A percentile compares a stretch with the other conserved stretches of the same genome.
These are phyloP conservation scores for Sesia apiformis DNA, from an alignment of 2,888 invertebrate genomes.

Conservation along the genomic window DNA sequence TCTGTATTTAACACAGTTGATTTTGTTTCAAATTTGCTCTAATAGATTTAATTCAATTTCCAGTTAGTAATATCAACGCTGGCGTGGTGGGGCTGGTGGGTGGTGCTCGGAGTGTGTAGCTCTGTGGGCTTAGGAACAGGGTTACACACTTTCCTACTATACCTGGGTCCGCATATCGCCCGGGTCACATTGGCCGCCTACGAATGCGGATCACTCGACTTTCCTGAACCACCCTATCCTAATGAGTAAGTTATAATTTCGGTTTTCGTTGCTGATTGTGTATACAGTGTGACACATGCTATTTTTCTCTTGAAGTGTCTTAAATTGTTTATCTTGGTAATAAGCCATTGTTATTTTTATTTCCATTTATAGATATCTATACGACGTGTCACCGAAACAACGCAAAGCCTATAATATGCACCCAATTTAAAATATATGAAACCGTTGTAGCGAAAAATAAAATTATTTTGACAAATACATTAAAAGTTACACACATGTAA, in stretches of 20 bases:
- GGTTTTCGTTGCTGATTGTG: too few relatives aligned
- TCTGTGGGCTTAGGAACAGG: slow-evolving; percentile 99
- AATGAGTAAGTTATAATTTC: slow-evolving; percentile 81
- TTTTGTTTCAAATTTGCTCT: too few relatives aligned
- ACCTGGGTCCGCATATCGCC: slow-evolving; percentile 99
- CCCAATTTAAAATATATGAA: too few relatives aligned
- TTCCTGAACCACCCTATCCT: slow-evolving; percentile 98
- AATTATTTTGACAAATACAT: too few relatives aligned
- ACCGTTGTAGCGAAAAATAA: too few relatives aligned
- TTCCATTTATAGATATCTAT: too few relatives aligned
- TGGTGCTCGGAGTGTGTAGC: slow-evolving; percentile 94
- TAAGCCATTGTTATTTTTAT: too few relatives aligned
- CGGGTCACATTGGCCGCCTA: slow-evolving; percentile 98
- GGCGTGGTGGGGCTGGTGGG: slow-evolving; percentile 92
- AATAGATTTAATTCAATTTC: slow-evolving; percentile 4
- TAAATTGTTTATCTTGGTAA: too few relatives aligned
- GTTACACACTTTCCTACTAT: slow-evolving; percentile 97
- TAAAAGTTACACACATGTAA: too few relatives aligned
- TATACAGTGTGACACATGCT: not conserved
- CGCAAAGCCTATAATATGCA: too few relatives aligned
- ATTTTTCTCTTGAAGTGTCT: not conserved
- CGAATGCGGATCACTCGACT: slow-evolving; percentile 95
- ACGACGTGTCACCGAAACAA: too few relatives aligned
- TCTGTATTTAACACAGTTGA: too few relatives aligned
- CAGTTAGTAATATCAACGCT: slow-evolving; percentile 45